phyloP scores from a whole-genome alignment of 2,113 vertebrate genomes.

The Pteruthius melanotis region DNA sequence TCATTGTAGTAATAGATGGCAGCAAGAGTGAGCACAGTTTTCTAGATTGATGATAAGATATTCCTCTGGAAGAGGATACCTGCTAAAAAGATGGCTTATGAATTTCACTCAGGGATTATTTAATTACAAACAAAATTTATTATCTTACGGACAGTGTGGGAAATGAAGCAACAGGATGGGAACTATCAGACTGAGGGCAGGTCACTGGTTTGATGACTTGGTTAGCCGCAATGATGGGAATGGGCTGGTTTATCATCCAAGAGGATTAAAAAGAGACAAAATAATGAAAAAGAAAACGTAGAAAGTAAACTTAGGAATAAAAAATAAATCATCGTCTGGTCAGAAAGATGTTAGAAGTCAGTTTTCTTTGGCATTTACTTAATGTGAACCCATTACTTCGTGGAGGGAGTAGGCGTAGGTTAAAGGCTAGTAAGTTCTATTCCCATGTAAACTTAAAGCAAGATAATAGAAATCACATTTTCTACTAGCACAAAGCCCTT shows the following conservation, averaged over 20 bases:
- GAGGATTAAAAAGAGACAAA: slow-evolving; percentile 26
- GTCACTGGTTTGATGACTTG: background rate
- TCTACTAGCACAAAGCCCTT: background rate
- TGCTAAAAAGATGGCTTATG: background rate
- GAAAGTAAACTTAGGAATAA: slow-evolving; percentile 17
- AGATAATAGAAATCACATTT: background rate
- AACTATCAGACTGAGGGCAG: background rate
- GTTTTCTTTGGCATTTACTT: slow-evolving; percentile 52
- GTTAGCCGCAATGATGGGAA: slow-evolving; percentile 14
- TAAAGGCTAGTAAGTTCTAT: slow-evolving; percentile 5
- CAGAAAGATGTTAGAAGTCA: background rate
- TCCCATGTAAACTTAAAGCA: background rate
- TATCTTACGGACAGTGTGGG: background rate
- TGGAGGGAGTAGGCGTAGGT: slow-evolving; percentile 1
- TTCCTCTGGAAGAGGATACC: background rate
- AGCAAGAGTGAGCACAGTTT: background rate
- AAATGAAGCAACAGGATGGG: background rate
- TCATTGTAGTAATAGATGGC: background rate
- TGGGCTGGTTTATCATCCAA: background rate
- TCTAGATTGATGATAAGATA: background rate
- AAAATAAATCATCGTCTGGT: slow-evolving; percentile 17
- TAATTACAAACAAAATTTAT: background rate
- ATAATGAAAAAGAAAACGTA: slow-evolving; percentile 1
- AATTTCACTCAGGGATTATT: background rate
- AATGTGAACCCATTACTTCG: background rate